Base-by-base conservation (phyloP, 2,113 vertebrate genomes). In the Urocynchramus pylzowi region DNA sequence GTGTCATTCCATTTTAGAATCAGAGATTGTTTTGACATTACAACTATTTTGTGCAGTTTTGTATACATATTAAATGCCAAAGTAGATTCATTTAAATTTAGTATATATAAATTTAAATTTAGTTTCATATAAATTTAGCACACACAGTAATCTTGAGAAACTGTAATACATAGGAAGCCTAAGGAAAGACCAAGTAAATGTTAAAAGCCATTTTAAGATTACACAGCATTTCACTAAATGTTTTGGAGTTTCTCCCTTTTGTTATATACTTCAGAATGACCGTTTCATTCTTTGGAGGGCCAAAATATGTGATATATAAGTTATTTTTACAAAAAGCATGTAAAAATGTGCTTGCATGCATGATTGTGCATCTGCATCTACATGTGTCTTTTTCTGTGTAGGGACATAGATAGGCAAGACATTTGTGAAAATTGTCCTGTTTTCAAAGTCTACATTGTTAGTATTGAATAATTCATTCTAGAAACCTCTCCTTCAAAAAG, bases 391-490 rank as follows among this genome's bases (percentile, higher is more conserved):
- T 79, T 87, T 56, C 21, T 84, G 2, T 64, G 22, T 54, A 21
- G 45, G 30, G 26, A 79, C 42, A 41, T 14, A 69, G 20, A 49
- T 18, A 79, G 23, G 11, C 30, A 61, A 54, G 74, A 33, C 18
- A 26, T 68, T 79, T 91, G n/a, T 47, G 17, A 57, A 93, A 94
- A 83, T 44, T 8, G 65, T 30, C 50, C 39, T 42, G 7, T 77
- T 93, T 95, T 59, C 54, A 59, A 83, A 77, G 39, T 52, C 56
- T 64, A 37, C 41, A 16, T 67, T 63, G 54, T 86, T 77, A 64
- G 6, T 64, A 67, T 68, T 86, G 64, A 92, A 74, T 60, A 90
- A 93, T 78, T 90, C 47, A 81, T 90, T 96, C 68, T 90, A 78
- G 92, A 96, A 95, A 75, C 11, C 16, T 81, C 59, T 88, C 17